Evolutionary conservation across 1,140 invertebrate species (phyloP).

Genomic region (Cataglyphis hispanica): DNA sequence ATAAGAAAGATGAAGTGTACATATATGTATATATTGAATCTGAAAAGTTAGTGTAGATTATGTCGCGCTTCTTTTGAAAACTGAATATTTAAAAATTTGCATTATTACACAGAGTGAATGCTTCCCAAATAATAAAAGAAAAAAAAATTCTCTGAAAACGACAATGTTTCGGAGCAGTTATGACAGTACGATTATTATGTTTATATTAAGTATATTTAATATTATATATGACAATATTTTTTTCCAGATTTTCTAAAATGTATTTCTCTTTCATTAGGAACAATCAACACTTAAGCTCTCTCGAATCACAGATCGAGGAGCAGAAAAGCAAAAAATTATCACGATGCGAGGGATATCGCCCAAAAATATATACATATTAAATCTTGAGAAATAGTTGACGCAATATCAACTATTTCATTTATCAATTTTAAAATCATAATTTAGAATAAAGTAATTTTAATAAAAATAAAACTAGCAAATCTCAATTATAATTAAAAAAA

Average conservation of each 20-base stretch:
- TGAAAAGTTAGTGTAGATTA: slow-evolving; percentile 3
- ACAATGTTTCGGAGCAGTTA: not conserved
- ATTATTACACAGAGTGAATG: not conserved
- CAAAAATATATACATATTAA: slow-evolving; percentile 23
- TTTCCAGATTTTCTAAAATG: not conserved
- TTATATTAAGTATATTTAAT: not conserved
- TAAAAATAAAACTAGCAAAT: not conserved
- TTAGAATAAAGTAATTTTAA: not conserved
- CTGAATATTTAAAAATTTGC: not conserved
- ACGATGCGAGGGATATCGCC: not conserved
- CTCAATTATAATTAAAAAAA: not conserved
- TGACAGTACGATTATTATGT: not conserved
- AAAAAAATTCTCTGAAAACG: not conserved
- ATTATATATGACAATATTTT: not conserved
- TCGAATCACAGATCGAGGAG: slow-evolving; percentile 1
- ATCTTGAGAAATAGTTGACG: slow-evolving; percentile 14
- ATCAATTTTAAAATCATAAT: not conserved
- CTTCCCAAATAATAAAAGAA: not conserved
- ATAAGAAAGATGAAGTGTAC: slow-evolving; percentile 54
- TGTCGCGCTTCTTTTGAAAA: not conserved
- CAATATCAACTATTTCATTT: not conserved
- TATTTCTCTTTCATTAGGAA: slow-evolving; percentile 43
- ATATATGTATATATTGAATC: slow-evolving; percentile 35
- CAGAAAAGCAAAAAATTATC: slow-evolving; percentile 25
- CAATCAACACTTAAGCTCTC: slow-evolving; percentile 39